Base-by-base conservation (phyloP, 2,797 vertebrate species). In the Bovichtus variegatus region DNA sequence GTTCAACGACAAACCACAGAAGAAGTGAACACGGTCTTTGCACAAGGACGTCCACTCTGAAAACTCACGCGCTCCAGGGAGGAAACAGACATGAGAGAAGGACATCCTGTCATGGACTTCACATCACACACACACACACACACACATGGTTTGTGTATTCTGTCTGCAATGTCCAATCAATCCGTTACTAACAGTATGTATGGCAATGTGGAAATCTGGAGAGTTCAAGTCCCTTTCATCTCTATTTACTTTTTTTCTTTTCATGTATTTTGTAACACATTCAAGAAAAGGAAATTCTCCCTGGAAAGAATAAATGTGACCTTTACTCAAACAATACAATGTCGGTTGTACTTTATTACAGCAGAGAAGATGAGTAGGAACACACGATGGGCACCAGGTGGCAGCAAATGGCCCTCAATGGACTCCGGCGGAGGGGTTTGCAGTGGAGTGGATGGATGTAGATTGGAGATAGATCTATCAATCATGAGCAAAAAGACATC, bases 271-370 rank as follows among this genome's bases (percentile, higher is more conserved):
- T 95, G 83, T 88, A 89, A 90, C 85, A 89, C 73, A 71, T 77
- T 81, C 29, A 85, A 80, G 76, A 59, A 55, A 53, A 84, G 73
- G 16, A 64, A 60, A 74, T 49, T 84, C 81, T 80, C 88, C 86
- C 80, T 85, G 78, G 81, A 91, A 78, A 89, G 31, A 95, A 95
- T 95, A 95, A 95, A 95, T 74, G 79, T 85, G 76, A 86, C 63
- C 62, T 92, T 88, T 69, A 85, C 78, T 81, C 71, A 73, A 88
- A 81, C 46, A 19, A 65, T 21, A 41, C 43, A 23, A 41, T 50
- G 73, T 70, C 18, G 21, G 38, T 76, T 79, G 51, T 75, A 27
- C 51, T 82, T 82, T 54, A 61, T 76, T 65, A 43, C 7, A 58
- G 23, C 4, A 31, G 23, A 27, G 15, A n/a, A 40, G 3, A 13